Conservation (phyloP, 53 echinoderm and acorn worm species). For the Apostichopus leukothele region DNA sequence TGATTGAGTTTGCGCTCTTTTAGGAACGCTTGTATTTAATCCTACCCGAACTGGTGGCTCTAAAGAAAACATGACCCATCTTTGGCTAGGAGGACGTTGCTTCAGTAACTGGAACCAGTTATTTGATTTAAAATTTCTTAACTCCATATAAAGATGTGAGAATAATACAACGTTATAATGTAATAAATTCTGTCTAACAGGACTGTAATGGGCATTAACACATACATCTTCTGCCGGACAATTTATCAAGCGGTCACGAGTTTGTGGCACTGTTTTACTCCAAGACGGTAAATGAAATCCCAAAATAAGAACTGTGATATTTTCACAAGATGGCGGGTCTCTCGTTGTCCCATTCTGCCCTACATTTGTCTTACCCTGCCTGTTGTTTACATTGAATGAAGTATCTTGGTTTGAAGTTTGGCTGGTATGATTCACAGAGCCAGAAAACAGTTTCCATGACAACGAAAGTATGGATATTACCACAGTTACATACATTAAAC, state of each 20-base stretch:
- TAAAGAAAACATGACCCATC: conserved; percentile 47
- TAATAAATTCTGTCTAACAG: neutral
- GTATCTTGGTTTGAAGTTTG: too few species aligned
- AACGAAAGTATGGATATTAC: neutral
- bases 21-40: conserved; percentile 40
- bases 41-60: conserved; percentile 46
- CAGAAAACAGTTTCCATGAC: neutral
- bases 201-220: conserved; percentile 23
- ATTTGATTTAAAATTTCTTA: conserved; percentile 26
- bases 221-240: neutral
- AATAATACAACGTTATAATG: conserved; percentile 40
- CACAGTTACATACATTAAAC: neutral
- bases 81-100: neutral
- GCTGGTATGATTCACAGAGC: too few species aligned
- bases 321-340: too few species aligned
- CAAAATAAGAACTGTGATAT: conserved; percentile 29
- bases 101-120: conserved; percentile 25
- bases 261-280: neutral
- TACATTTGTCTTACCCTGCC: too few species aligned
- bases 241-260: neutral
- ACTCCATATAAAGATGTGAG: conserved; percentile 45
- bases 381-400: too few species aligned
- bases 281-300: conserved; percentile 31
- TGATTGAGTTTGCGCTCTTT: neutral
- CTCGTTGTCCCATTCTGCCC: too few species aligned